Conservation (phyloP, 2,797 vertebrate genomes). For the Anas bahamensis region DNA sequence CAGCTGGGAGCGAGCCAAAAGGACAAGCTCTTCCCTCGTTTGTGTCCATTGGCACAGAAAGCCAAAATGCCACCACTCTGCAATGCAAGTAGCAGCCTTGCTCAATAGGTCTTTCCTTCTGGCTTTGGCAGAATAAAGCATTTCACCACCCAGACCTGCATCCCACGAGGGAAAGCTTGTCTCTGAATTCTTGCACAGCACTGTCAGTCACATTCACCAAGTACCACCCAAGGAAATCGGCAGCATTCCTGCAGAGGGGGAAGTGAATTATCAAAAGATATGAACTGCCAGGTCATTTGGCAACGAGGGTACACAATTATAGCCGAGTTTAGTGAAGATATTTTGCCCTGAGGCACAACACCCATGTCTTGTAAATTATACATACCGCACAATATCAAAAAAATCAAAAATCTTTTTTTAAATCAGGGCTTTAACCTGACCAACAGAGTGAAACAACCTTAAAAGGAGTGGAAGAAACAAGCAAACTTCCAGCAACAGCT, state of each 20-base stretch:
- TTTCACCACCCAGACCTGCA: neutral
- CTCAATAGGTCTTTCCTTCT: neutral
- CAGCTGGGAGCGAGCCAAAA: neutral
- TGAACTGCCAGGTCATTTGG: neutral
- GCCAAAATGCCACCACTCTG: neutral
- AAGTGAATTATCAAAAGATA: neutral
- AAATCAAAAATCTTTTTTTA: neutral
- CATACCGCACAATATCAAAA: neutral
- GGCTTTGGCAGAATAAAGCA: neutral
- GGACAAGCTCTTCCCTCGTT: neutral
- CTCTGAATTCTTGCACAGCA: neutral
- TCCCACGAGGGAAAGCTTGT: fast-evolving
- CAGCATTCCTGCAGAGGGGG: neutral
- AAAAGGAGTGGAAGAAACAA: neutral
- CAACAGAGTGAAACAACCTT: neutral
- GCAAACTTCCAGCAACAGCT: neutral
- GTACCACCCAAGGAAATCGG: neutral
- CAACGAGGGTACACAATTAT: neutral
- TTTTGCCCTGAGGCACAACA: neutral
- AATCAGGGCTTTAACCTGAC: neutral
- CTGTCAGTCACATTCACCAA: fast-evolving
- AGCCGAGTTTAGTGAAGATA: neutral
- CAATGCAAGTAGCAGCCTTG: neutral
- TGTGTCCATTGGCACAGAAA: neutral
- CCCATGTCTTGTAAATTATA: neutral